These are phyloP conservation scores for Morus bassanus DNA, from an alignment of 2,797 vertebrate species.

Conservation along the genomic window DNA sequence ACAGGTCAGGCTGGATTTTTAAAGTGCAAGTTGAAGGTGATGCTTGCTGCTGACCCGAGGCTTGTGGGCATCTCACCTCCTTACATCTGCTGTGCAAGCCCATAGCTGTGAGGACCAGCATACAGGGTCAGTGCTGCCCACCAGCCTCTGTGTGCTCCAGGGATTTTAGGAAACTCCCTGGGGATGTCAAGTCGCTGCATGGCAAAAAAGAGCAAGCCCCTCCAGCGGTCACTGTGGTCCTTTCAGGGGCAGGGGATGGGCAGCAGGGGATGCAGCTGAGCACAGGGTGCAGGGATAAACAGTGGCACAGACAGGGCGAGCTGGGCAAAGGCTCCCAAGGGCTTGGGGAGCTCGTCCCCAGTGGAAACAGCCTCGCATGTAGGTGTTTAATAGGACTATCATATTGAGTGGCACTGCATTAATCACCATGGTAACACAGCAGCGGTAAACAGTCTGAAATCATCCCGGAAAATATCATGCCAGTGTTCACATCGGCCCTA, in stretches of 20 bases:
- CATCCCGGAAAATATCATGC: conserved; percentile 8
- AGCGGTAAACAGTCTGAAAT: conserved; percentile 48
- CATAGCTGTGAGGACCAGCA: rapidly evolving
- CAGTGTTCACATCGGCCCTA: neutral
- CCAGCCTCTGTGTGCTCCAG: neutral
- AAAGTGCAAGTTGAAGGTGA: neutral
- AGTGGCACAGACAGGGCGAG: neutral
- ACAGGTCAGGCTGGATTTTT: neutral
- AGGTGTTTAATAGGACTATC: conserved; percentile 55
- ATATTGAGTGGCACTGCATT: conserved; percentile 9
- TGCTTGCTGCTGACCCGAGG: neutral
- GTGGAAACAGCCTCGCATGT: neutral
- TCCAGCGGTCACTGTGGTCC: neutral
- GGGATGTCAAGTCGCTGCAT: neutral
- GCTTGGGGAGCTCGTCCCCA: neutral
- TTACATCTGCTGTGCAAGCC: rapidly evolving
- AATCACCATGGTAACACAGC: conserved; percentile 59
- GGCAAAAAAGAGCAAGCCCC: neutral
- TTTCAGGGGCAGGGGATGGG: neutral
- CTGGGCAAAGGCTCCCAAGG: neutral
- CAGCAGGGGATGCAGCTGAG: rapidly evolving
- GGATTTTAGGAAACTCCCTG: neutral
- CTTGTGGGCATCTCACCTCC: neutral
- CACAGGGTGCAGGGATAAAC: rapidly evolving
- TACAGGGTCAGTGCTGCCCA: rapidly evolving